phyloP scores from a whole-genome alignment of 2,113 vertebrate genomes.

The Hydropotes inermis region DNA sequence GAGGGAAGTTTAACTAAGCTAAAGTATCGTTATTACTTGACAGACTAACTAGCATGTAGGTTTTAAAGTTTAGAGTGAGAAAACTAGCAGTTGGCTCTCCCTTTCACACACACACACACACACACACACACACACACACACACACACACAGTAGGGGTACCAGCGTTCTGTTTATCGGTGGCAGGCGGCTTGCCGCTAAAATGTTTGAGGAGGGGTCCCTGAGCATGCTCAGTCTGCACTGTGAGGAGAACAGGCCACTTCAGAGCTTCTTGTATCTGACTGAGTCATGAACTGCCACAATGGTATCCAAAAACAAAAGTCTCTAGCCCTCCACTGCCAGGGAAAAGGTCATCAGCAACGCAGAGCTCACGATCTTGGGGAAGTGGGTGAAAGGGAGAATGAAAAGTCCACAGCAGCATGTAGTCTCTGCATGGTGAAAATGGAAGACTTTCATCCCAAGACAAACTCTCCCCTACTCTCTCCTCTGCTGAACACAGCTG shows the following conservation, averaged over 20 bases:
- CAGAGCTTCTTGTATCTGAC: background rate
- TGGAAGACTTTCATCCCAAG: background rate
- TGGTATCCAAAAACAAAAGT: background rate
- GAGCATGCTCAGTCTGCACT: background rate
- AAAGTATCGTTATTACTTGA: conserved; percentile 6
- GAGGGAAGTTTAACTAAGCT: background rate
- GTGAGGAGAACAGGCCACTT: background rate
- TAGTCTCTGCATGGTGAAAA: background rate
- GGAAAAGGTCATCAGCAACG: conserved; percentile 53
- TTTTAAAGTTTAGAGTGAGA: conserved; percentile 24
- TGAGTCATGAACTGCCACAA: background rate
- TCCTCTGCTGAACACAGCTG: background rate
- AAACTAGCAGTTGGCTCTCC: background rate
- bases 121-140: background rate
- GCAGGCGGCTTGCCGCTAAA: background rate
- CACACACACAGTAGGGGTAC: background rate
- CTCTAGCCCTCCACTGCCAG: background rate
- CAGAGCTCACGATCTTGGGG: background rate
- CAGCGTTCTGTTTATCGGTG: background rate
- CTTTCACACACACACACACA: background rate
- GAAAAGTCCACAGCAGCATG: background rate
- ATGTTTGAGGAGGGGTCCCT: background rate
- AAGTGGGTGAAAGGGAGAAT: conserved; percentile 43
- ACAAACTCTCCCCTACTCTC: background rate
- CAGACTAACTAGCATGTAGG: background rate